Evolutionary conservation across 2,888 invertebrate species (phyloP), one percentile per base, ranked within the genome.

Genomic region (Pandemis heparana): DNA sequence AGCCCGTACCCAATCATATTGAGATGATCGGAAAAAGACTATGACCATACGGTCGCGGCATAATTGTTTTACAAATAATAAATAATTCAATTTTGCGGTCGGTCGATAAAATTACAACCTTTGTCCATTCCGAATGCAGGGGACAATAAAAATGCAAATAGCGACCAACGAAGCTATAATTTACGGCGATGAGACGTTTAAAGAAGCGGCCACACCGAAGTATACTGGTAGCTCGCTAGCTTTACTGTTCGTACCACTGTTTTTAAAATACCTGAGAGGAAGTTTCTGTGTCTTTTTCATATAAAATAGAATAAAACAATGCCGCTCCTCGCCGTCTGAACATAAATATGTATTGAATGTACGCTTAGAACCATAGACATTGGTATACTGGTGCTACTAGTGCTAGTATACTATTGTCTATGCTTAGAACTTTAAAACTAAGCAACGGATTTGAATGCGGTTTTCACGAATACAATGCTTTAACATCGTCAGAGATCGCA

Each of bases 71-170:
- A 77, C 83, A 81, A 83, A 86, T 85, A 89, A 92, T 92, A 92
- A 92, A 92, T 92, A 92, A 94, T 92, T 91, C 90, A 93, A 92
- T 92, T 92, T 92, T 85, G 89, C 88, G 85, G 84, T 83, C 84
- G 83, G 79, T 77, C 86, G 87, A 88, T 92, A 90, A 92, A 89
- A 90, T 91, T 89, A 91, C 89, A 85, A 87, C 81, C 86, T 88
- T 88, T 85, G 86, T 87, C 88, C 90, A 87, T 87, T 87, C 85
- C 82, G 82, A 83, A 81, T 84, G 86, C 86, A 86, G 88, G 89
- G 84, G 92, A 92, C 92, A 92, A 91, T 94, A 94, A 92, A 93
- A 91, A 94, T 94, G 93, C 89, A 91, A 94, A 94, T 94, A 84
- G 84, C 78, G 77, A 68, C 82, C 88, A 90, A 90, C 88, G 85